Conservation (phyloP, 2,113 vertebrate species). For the Trichechus manatus region DNA sequence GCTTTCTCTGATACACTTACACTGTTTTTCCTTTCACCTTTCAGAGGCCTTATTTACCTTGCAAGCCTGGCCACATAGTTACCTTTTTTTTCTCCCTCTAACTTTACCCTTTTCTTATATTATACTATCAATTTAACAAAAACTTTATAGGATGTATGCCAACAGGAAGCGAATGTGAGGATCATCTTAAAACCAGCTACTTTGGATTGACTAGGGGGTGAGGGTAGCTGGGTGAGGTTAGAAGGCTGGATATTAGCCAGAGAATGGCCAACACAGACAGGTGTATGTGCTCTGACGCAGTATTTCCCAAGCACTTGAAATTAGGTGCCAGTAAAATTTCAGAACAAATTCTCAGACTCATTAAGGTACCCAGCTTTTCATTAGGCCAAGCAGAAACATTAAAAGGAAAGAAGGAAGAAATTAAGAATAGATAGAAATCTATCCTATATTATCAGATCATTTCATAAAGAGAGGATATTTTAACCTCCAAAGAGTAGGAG, state of each 20-base stretch:
- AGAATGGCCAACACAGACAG: background rate
- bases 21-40: background rate
- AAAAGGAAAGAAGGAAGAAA: slow-evolving; percentile 4
- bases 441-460: background rate
- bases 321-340: slow-evolving; percentile 30
- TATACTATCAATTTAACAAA: slow-evolving; percentile 27
- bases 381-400: background rate
- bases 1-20: background rate
- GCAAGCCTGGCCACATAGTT: background rate
- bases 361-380: slow-evolving; percentile 32
- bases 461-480: slow-evolving; percentile 23
- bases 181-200: slow-evolving; percentile 6
- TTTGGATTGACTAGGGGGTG: background rate
- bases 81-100: background rate
- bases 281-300: slow-evolving; percentile 24
- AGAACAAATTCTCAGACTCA: slow-evolving; percentile 52
- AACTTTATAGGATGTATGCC: background rate
- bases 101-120: background rate
- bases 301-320: slow-evolving; percentile 11
- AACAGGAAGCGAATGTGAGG: slow-evolving; percentile 9
- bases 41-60: background rate
- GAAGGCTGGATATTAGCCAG: background rate
- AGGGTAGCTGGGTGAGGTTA: background rate
- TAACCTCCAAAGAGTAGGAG: slow-evolving; percentile 9
- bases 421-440: background rate